Base-by-base conservation (phyloP, 1,140 invertebrate species). In the Trissolcus basalis region DNA sequence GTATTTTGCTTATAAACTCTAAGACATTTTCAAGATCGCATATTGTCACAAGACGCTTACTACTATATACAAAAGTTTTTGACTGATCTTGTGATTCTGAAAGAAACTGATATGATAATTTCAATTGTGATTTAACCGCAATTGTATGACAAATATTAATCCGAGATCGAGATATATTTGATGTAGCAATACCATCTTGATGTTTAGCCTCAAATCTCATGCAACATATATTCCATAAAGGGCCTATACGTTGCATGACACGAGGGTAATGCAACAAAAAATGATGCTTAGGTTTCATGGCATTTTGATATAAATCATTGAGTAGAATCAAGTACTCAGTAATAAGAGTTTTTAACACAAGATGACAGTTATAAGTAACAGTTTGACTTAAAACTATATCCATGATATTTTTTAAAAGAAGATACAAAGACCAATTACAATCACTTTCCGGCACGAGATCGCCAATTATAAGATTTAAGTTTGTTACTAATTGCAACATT, bases 401-500 rank as follows among this genome's bases (percentile, higher is more conserved):
- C 27, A 60, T 19, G 33, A 74, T 67, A 15, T 54, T 8, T 54
- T 60, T 65, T 33, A 67, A 39, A n/a, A 47, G 7, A 44, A 60
- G 45, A 3, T 48, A 58, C 16, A 72, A 33, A 6, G 35, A 3
- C 33, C 33, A 35, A 6, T 35, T 35, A 6, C 10, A 5, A 72
- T 78, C 43, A 39, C 56, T 19, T 59, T 61, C 33, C 5, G 64
- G 54, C 50, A 82, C 54, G 39, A 77, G 64, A 49, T 82, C 61
- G 0, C 59, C 51, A 19, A 71, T 51, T 11, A 63, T 45, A 9
- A 71, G n/a, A 63, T 64, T 77, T 53, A 56, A 75, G 59, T 47
- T 80, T 67, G 19, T n/a, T 50, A 68, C 19, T 1, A 68, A 13
- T 35, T 48, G 44, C 0, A 53, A 10, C 64, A 68, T 58, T 58